Base-by-base conservation (phyloP, 2,888 invertebrate genomes). In the Globia sparganii region DNA sequence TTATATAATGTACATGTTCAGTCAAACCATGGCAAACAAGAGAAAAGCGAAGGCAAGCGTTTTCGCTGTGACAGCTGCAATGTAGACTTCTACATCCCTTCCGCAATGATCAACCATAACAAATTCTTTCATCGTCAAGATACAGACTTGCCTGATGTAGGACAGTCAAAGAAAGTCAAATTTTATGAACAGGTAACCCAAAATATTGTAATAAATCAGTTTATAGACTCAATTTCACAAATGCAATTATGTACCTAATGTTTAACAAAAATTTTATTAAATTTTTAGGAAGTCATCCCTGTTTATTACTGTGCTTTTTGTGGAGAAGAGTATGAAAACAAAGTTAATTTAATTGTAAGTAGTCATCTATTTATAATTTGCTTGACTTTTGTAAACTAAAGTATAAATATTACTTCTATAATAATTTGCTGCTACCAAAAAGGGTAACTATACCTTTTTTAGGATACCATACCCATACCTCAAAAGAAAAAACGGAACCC, bases 291-390 rank as follows among this genome's bases (percentile, higher is more conserved):
- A 87, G 86, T 93, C 59, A 72, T 96, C 70, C 92, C 90, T 78
- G 90, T 96, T 58, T 95, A 93, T 80, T 96, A 95, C 82, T 96
- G 96, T 86, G 92, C 96, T 69, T 96, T 98, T 85, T 98, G 98
- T 92, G 98, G 98, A 28, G 97, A 97, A 77, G 97, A 98, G 90
- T 97, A 97, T 92, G 96, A 97, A 67, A 97, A 97, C 77, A 98
- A 97, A 92, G 97, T 97, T 75, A 98, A 98, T 93, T 93, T 98
- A 85, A 97, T 97, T 92, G 97, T 97, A 93, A 94, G 95, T 95
- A 86, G 21, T 59, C 21, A 31, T 21, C 0, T 59, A 21, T 43
- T 72, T 80, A 25, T 21, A 28, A 15, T 49, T 59, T 25, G 15
- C 13, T 37, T 61, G 0, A 13, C 8, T 40, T 18, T 61, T 69